These are phyloP conservation scores for Zaprionus ghesquierei DNA, from an alignment of 1,140 invertebrate species.

Conservation along the genomic window DNA sequence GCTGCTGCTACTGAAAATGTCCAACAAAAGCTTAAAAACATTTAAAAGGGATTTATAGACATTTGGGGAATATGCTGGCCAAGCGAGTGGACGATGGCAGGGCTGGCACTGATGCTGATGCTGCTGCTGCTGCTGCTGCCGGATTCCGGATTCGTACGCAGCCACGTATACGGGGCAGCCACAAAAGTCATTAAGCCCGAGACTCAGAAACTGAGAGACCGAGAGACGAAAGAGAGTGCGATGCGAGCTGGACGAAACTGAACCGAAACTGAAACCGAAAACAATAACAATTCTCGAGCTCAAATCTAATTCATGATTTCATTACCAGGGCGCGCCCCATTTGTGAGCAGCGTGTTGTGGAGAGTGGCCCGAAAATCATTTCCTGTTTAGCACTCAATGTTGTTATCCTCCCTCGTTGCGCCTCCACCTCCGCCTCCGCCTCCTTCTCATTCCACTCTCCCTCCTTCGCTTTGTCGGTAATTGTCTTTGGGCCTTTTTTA, in stretches of 20 bases:
- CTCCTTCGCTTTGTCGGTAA: slow-evolving; percentile 28
- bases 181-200: slow-evolving; percentile 72
- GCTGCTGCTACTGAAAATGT: slow-evolving; percentile 67
- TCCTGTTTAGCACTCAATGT: slow-evolving; percentile 77
- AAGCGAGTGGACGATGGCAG: slow-evolving; percentile 33
- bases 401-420: slow-evolving; percentile 13
- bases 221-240: background rate
- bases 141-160: slow-evolving; percentile 2
- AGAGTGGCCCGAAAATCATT: slow-evolving; percentile 68
- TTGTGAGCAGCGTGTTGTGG: slow-evolving; percentile 8
- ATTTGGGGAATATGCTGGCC: slow-evolving; percentile 77
- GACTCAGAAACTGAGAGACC: slow-evolving; percentile 8
- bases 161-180: slow-evolving; percentile 25
- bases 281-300: slow-evolving; percentile 80
- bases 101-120: background rate
- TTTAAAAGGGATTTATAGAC: slow-evolving; percentile 81
- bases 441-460: background rate
- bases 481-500: slow-evolving; percentile 70
- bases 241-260: background rate
- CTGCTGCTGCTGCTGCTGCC: background rate
- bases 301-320: slow-evolving; percentile 80
- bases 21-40: slow-evolving; percentile 81
- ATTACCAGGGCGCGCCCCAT: slow-evolving; percentile 55
- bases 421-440: background rate
- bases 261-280: slow-evolving; percentile 46